Evolutionary conservation across 2,888 invertebrate species (phyloP), one percentile per base, ranked within the genome.

Genomic region (Mesochorus sp.): DNA sequence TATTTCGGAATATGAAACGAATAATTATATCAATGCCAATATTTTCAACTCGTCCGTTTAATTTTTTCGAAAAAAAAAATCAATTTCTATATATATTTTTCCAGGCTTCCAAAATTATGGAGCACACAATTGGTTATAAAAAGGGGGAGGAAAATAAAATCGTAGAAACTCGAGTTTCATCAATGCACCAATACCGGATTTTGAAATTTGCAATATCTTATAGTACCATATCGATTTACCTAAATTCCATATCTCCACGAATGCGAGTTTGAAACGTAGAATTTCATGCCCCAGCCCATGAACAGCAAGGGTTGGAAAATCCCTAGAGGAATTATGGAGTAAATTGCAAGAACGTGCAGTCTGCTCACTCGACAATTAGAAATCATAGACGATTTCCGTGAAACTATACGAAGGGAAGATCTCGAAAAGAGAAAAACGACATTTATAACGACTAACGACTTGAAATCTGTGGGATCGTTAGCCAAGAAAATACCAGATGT

Each of bases 291-390:
- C 26, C 10, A 10, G 34, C 39, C 19, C 17, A 12, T 10, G 5
- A 26, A 44, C 12, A 42, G 14, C 5, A 14, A 1, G 2, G 47
- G 8, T 5, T 10, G 12, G 39, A 26, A 39, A 71, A 71, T 61
- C 49, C 49, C 37, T 4, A 28, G 8, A 19, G 71, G 61, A 71
- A 61, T 71, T 49, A 71, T 26, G 51, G 26, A 59, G 47, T 59
- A 57, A 64, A 70, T 70, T 70, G 70, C 59, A 57, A 51, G 61
- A 71, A 71, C 57, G 71, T 61, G 59, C 51, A 71, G 51, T 61
- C 71, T 49, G 61, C 51, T 77, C 73, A 39, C 26, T 73, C 53
- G 57, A 42, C 64, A 70, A 74, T 73, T 78, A 61, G 59, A 68
- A 57, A 67, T 77, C 57, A 51, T 42, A 51, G 64, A 66, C 28